phyloP scores from a whole-genome alignment of 2,888 invertebrate species.

The Julus scandinavius region DNA sequence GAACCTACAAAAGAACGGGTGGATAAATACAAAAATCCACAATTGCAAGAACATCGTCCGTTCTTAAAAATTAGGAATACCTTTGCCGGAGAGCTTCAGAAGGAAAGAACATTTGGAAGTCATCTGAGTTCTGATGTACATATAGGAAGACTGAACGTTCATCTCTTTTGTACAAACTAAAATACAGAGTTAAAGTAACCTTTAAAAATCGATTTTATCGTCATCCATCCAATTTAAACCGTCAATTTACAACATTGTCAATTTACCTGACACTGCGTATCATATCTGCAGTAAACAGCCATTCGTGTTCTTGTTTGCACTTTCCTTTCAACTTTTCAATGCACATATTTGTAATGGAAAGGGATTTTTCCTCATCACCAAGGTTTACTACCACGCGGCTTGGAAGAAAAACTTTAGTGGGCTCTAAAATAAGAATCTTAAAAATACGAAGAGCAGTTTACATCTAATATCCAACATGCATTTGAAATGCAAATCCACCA shows the following conservation, averaged over 20 bases:
- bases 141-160: slow-evolving; percentile 95
- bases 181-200: neutral
- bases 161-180: slow-evolving; percentile 93
- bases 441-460: neutral
- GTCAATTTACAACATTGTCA: neutral
- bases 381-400: slow-evolving; percentile 95
- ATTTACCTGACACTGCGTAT: slow-evolving; percentile 83
- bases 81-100: slow-evolving; percentile 85
- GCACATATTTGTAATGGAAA: slow-evolving; percentile 89
- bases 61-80: slow-evolving; percentile 59
- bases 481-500: neutral
- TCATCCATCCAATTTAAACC: neutral
- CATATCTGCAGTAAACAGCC: slow-evolving; percentile 90
- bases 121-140: slow-evolving; percentile 97
- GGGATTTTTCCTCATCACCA: slow-evolving; percentile 90
- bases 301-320: slow-evolving; percentile 88
- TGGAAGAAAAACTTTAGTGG: slow-evolving; percentile 74
- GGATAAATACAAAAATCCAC: neutral
- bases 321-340: slow-evolving; percentile 79
- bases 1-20: slow-evolving; percentile 67
- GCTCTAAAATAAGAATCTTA: slow-evolving; percentile 57
- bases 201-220: neutral
- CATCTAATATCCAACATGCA: neutral
- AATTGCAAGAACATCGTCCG: neutral
- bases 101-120: slow-evolving; percentile 98